Conservation (phyloP, 2,888 invertebrate species). For the Lampropteryx suffumata region DNA sequence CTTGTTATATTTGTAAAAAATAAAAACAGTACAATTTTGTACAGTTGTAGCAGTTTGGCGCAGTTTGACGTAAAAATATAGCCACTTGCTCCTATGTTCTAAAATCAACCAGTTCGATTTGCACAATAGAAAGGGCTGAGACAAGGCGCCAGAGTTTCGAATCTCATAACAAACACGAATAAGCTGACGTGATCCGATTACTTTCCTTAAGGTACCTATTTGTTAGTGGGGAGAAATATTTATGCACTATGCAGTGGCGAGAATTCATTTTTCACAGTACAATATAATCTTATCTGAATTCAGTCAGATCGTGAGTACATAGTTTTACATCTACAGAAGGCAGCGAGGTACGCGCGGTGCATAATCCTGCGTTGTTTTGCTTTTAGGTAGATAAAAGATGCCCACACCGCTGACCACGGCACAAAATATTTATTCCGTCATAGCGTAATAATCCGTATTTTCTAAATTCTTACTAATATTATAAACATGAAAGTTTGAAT, state of each 20-base stretch:
- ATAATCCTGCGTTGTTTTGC: too few species aligned
- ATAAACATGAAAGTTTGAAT: too few species aligned
- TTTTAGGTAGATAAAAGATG: too few species aligned
- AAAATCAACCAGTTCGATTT: constrained; percentile 47
- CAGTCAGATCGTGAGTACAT: constrained; percentile 2
- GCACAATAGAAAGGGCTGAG: constrained; percentile 56
- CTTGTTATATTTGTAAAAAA: too few species aligned
- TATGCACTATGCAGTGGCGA: constrained; percentile 45
- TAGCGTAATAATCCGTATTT: too few species aligned
- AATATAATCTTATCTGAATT: constrained; percentile 60
- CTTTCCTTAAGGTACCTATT: constrained; percentile 71
- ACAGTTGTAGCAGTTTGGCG: too few species aligned
- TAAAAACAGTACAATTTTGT: too few species aligned
- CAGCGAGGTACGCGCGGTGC: background rate
- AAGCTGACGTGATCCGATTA: constrained; percentile 82
- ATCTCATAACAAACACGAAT: constrained; percentile 80
- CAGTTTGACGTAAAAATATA: background rate
- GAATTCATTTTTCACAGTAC: constrained; percentile 38
- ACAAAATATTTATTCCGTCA: too few species aligned
- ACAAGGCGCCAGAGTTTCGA: constrained; percentile 65
- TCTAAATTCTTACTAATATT: too few species aligned
- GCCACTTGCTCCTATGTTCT: background rate
- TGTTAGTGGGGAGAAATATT: constrained; percentile 64
- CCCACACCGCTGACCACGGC: too few species aligned
- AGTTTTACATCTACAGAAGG: background rate